Base-by-base conservation (phyloP, 2,113 vertebrate genomes). In the Pterocles orientalis region DNA sequence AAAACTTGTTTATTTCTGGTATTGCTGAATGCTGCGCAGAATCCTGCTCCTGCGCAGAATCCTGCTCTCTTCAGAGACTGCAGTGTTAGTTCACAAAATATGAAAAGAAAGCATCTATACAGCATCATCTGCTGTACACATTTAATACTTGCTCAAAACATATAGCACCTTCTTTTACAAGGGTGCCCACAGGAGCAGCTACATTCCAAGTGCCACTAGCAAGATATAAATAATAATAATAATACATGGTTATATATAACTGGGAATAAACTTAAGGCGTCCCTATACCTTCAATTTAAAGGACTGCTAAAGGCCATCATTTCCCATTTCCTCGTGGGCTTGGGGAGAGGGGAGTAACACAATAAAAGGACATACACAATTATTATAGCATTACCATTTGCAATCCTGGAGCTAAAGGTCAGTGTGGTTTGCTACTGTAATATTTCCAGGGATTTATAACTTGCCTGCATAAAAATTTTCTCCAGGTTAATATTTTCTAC, bases 341-440 rank as follows among this genome's bases (percentile, higher is more conserved):
- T 41, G 41, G 45, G 58, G 66, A 95, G 43, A 57, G n/a, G 28
- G 57, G 50, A 92, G 84, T 95, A 56, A 80, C 91, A 93, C 88
- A 96, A 87, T 97, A 97, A 94, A 95, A 94, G 96, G 89, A 97
- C 73, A 76, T 94, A 87, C 88, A 96, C 96, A 96, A 96, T 97
- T 97, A 97, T 97, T 97, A 96, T 90, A 96, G 89, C 82, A 97
- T 97, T 97, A 96, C 87, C 72, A 96, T 94, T 96, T 95, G 89
- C 84, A 97, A 81, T 94, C 80, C 87, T 93, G 70, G 88, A 97
- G 95, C 83, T 97, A 97, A 97, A 97, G 95, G 93, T 97, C 95
- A 97, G 45, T 79, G 71, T 94, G 77, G 58, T 94, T 95, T 97
- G 79, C 84, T 90, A 94, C 89, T 94, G 87, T 94, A 97, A 96